Percentiles rank a stretch among this genome's conserved stretches.
Conservation (phyloP, 2,888 invertebrate species). For the Neria commutata region DNA sequence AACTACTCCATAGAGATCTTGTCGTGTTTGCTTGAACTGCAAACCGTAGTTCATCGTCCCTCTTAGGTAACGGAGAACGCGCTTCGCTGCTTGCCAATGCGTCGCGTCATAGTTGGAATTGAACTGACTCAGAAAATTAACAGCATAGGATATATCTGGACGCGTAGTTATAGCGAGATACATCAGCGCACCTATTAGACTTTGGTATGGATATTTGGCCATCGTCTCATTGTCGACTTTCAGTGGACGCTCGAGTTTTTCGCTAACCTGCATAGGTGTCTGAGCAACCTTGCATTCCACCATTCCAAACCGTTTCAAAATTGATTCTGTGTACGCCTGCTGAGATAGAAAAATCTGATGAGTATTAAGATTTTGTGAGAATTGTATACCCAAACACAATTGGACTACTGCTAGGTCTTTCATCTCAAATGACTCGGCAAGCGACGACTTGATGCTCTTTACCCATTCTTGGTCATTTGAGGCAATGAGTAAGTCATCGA, state of each 20-base stretch:
- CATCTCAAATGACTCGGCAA: conserved; percentile 27
- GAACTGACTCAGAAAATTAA: conserved; percentile 24
- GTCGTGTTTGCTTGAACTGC: conserved; percentile 11
- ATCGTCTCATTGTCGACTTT: conserved; percentile 18
- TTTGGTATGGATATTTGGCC: conserved; percentile 27
- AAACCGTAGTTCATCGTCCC: conserved; percentile 23
- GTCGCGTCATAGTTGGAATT: conserved; percentile 21
- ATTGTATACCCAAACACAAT: conserved; percentile 9
- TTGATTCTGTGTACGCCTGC: conserved; percentile 21
- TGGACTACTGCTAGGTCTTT: conserved; percentile 27
- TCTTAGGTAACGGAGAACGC: conserved; percentile 27
- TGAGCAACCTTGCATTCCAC: conserved; percentile 21
- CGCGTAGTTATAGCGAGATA: conserved; percentile 25
- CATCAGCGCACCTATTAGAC: conserved; percentile 26
- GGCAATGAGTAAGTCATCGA: conserved; percentile 30
- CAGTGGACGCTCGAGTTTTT: conserved; percentile 9
- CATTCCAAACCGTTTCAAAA: conserved; percentile 27
- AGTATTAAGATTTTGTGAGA: no score
- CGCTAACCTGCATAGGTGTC: conserved; percentile 21
- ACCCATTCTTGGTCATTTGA: conserved; percentile 26
- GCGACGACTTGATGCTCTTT: conserved; percentile 14
- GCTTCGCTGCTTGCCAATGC: conserved; percentile 31
- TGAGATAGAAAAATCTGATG: background rate
- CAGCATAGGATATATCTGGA: conserved; percentile 23
- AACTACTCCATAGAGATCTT: conserved; percentile 18